Conservation (phyloP, 2,888 invertebrate species). For the Antheraea assamensis region DNA sequence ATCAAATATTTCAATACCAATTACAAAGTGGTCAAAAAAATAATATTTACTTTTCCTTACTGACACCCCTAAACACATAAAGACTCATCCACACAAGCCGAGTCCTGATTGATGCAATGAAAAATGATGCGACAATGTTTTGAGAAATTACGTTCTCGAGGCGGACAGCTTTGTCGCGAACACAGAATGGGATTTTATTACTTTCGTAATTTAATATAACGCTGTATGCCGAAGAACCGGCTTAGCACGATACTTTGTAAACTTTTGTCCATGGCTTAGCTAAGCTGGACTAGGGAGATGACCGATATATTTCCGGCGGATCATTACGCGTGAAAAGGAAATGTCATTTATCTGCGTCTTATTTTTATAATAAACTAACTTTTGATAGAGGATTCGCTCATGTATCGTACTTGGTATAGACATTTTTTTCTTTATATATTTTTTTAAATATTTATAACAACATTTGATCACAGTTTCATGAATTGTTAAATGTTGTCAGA, state of each 20-base stretch:
- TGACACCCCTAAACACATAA: conserved; percentile 59
- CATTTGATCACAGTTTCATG: background rate
- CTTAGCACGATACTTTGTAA: conserved; percentile 58
- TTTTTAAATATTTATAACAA: background rate
- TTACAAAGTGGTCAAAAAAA: background rate
- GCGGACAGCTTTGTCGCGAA: conserved; percentile 60
- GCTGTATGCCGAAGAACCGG: conserved; percentile 56
- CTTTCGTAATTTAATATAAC: conserved; percentile 75
- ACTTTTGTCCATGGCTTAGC: conserved; percentile 45
- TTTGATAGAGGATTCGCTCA: background rate
- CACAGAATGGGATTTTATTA: conserved; percentile 73
- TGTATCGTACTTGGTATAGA: background rate
- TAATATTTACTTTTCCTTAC: conserved; percentile 13
- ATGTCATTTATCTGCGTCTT: conserved; percentile 72
- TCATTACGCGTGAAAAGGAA: conserved; percentile 45
- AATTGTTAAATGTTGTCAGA: too few relatives aligned
- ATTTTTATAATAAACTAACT: conserved; percentile 43
- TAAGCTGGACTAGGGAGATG: conserved; percentile 67
- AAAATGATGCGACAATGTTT: conserved; percentile 80
- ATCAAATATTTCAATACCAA: background rate
- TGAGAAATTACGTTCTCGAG: conserved; percentile 74
- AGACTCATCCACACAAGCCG: conserved; percentile 54
- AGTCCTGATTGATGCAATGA: conserved; percentile 78
- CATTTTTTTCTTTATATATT: background rate
- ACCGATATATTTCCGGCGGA: conserved; percentile 44